These are phyloP conservation scores for Labia minor DNA, from an alignment of 2,888 invertebrate genomes.

Conservation along the genomic window DNA sequence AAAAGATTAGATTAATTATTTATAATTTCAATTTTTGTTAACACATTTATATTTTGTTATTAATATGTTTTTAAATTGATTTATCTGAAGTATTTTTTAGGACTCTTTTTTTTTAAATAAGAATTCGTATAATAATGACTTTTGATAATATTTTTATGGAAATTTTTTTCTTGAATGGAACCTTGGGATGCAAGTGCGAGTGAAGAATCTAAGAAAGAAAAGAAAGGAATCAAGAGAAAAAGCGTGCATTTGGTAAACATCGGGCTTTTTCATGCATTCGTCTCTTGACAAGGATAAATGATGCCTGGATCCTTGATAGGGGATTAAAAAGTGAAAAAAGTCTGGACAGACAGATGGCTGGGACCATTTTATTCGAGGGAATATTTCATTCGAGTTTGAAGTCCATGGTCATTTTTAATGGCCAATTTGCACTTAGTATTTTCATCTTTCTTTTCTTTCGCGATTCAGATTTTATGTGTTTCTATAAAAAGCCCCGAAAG, in stretches of 20 bases:
- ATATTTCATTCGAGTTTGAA: constrained; percentile 8
- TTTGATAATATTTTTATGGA: too few relatives aligned
- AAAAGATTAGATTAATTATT: too few relatives aligned
- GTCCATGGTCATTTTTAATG: constrained; percentile 7
- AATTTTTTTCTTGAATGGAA: too few relatives aligned
- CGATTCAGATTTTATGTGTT: background rate
- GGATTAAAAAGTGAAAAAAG: background rate
- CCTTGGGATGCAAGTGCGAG: too few relatives aligned
- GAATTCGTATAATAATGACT: too few relatives aligned
- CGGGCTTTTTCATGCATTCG: background rate
- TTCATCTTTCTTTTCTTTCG: background rate
- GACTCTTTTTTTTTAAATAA: too few relatives aligned
- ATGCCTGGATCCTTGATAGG: background rate
- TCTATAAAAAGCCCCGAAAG: background rate
- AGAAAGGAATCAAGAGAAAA: too few relatives aligned
- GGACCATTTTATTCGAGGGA: background rate
- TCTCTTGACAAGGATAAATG: constrained; percentile 2
- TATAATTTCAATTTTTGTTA: too few relatives aligned
- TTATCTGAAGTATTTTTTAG: too few relatives aligned
- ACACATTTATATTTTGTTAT: too few relatives aligned
- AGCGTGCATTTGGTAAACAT: background rate
- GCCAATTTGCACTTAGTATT: constrained; percentile 1
- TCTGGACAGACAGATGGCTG: background rate
- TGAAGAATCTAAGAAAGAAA: too few relatives aligned
- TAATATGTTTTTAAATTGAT: too few relatives aligned